Evolutionary conservation across 2,113 vertebrate genomes (phyloP), one percentile per base, ranked within the genome.

Genomic region (Anser cygnoides): DNA sequence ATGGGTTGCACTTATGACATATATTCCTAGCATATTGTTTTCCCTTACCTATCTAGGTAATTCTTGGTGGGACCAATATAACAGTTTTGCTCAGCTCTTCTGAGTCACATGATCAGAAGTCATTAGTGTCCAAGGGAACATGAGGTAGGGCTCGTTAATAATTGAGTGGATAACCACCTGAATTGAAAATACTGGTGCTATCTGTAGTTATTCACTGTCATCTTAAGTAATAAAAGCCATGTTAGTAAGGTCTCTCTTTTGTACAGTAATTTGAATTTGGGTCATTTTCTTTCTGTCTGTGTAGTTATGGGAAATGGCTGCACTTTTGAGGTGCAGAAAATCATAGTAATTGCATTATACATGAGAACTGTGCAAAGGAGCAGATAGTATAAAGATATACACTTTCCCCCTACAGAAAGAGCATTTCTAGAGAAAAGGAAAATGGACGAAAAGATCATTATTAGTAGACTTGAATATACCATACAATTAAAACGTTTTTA

Each of bases 291-390:
- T 96, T 92, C 75, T 94, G 12, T 96, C 77, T 92, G 21, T 96
- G 87, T 93, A 88, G 92, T 96, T 98, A 93, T 88, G 71, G 95
- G 94, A 98, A 96, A 96, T 72, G 11, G 37, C 93, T 96, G 52
- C 87, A 92, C 88, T 98, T 97, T 76, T 90, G 55, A 97, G 91
- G 74, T 96, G 31, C 71, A 94, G 93, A 93, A 98, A 96, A 93
- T 97, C 74, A 90, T 72, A 85, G 78, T 92, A 96, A 97, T 97
- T 97, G 76, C 91, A 66, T 93, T 94, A 73, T 90, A 37, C 55
- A 83, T 92, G 76, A 97, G 57, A 96, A 91, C 71, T 87, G 57
- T 92, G 71, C 29, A 88, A 87, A 97, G 83, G 89, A 37, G 10
- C 39, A 86, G 58, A 54, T 71, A 61, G 72, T 90, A 73, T 75